Conservation (phyloP, 1,140 invertebrate species). For the Atta texana region DNA sequence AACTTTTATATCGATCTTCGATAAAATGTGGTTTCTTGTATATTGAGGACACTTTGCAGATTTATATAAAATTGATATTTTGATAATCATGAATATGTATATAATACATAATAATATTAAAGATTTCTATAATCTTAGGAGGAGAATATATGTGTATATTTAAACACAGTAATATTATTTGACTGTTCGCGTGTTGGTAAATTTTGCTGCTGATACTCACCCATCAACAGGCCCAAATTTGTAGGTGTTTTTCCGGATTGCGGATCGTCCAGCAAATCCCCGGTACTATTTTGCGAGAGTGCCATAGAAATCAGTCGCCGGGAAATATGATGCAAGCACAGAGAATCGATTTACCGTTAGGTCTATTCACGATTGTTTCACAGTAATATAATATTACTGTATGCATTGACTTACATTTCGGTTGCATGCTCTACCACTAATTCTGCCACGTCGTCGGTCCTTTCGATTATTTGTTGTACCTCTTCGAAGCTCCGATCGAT, state of each 20-base stretch:
- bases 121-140: too few species aligned
- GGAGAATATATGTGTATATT: neutral
- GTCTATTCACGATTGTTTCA: constrained; percentile 7
- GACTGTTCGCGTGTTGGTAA: neutral
- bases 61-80: neutral
- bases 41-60: neutral
- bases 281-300: constrained; percentile 84
- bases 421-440: constrained; percentile 92
- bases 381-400: constrained; percentile 14
- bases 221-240: constrained; percentile 85
- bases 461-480: constrained; percentile 92
- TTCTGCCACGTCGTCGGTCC: constrained; percentile 93
- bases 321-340: constrained; percentile 4
- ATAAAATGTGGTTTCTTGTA: neutral
- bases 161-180: neutral
- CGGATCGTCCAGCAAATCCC: constrained; percentile 85
- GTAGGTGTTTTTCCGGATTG: constrained; percentile 83
- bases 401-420: constrained; percentile 87
- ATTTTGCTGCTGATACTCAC: constrained; percentile 77
- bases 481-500: constrained; percentile 97
- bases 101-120: too few species aligned
- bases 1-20: neutral
- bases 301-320: constrained; percentile 74
- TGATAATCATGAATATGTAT: too few species aligned
- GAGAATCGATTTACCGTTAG: constrained; percentile 50